phyloP scores from a whole-genome alignment of 2,113 vertebrate genomes.

The Erinaceus europaeus region DNA sequence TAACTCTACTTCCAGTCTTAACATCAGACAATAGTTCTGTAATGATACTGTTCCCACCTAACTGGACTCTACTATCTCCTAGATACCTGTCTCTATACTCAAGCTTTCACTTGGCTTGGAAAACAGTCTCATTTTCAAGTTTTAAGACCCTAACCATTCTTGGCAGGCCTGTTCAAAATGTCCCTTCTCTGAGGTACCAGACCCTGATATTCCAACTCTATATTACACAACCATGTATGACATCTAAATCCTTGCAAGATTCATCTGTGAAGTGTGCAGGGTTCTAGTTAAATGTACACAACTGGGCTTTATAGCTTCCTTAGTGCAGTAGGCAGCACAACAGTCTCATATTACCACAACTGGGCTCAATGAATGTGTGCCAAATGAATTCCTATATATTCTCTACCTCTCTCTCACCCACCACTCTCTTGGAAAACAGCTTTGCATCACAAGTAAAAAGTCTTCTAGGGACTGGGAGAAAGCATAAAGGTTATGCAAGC shows the following conservation, averaged over 20 bases:
- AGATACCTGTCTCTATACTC: background rate
- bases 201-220: background rate
- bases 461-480: background rate
- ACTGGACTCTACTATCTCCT: background rate
- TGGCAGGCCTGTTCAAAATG: background rate
- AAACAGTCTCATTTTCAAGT: conserved; percentile 12
- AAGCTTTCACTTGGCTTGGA: conserved; percentile 19
- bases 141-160: conserved; percentile 9
- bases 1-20: conserved; percentile 16
- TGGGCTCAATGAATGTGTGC: conserved; percentile 31
- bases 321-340: too few species aligned
- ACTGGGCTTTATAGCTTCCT: too few species aligned
- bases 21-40: background rate
- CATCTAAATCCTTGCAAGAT: background rate
- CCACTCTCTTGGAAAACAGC: background rate
- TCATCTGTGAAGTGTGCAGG: background rate
- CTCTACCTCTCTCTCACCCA: background rate
- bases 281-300: background rate
- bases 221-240: background rate
- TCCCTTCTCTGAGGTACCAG: conserved; percentile 10
- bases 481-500: background rate
- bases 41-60: conserved; percentile 20
- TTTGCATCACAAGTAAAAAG: conserved; percentile 27
- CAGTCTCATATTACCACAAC: too few species aligned
- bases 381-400: conserved; percentile 3